phyloP scores from a whole-genome alignment of 2,888 invertebrate species.

The Gymnocheta viridis region DNA sequence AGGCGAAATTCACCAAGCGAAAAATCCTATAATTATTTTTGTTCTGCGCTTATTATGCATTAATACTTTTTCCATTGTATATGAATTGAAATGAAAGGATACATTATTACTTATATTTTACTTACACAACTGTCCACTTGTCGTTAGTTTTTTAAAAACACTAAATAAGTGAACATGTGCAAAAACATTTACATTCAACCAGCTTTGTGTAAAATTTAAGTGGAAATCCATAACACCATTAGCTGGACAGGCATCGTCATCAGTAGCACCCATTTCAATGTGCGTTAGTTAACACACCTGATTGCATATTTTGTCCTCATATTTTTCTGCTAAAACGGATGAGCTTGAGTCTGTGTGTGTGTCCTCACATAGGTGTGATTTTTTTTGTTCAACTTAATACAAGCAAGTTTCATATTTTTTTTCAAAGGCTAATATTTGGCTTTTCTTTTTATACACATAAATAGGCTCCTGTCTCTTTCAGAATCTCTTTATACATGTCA shows the following conservation, averaged over 20 bases:
- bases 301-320: not conserved
- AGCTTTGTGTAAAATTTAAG: slow-evolving; percentile 2
- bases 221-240: slow-evolving; percentile 6
- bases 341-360: not conserved
- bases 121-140: not conserved
- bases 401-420: not conserved
- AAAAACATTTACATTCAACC: not conserved
- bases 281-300: slow-evolving; percentile 26
- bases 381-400: not conserved
- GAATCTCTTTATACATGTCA: not conserved
- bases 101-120: too few relatives aligned
- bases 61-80: too few relatives aligned
- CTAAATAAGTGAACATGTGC: not conserved
- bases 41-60: too few relatives aligned
- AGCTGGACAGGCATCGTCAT: not conserved
- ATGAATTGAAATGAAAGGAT: not conserved
- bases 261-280: slow-evolving; percentile 21
- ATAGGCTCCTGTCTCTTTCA: not conserved
- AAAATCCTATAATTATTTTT: too few relatives aligned
- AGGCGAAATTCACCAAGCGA: too few relatives aligned
- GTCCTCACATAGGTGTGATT: not conserved
- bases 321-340: not conserved
- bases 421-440: not conserved
- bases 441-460: not conserved
- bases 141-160: not conserved